Evolutionary conservation across 2,888 invertebrate species (phyloP).

Genomic region (Caenorhabditis imperialis): DNA sequence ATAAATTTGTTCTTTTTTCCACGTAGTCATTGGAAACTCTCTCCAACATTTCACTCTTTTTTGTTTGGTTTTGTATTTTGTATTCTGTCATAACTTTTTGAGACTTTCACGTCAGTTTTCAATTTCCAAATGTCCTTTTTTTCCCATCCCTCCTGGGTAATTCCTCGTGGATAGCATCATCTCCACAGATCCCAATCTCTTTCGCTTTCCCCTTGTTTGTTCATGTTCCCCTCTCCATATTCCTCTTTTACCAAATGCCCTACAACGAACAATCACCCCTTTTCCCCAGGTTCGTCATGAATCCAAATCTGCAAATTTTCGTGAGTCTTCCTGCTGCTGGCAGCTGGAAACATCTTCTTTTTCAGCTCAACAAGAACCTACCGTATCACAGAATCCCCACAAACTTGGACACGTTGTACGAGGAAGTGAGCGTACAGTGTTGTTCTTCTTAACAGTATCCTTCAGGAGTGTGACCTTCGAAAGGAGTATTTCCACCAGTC

Average conservation of each 20-base stretch:
- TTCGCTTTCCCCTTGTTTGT: neutral
- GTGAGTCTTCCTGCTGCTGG: slow-evolving; percentile 14
- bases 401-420: slow-evolving; percentile 20
- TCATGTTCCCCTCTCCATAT: neutral
- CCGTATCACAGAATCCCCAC: slow-evolving; percentile 22
- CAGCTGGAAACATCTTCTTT: neutral
- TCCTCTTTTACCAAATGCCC: slow-evolving; percentile 3
- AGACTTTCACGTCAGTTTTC: no score
- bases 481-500: slow-evolving; percentile 22
- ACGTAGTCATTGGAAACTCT: no score
- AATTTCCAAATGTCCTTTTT: no score
- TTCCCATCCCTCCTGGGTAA: no score
- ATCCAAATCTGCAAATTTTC: slow-evolving; percentile 41
- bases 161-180: neutral
- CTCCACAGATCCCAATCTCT: no score
- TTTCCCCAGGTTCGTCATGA: slow-evolving; percentile 37
- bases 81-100: no score
- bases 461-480: slow-evolving; percentile 20
- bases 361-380: slow-evolving; percentile 25
- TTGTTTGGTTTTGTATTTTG: no score
- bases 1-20: no score
- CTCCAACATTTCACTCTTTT: no score
- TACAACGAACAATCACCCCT: slow-evolving; percentile 22
- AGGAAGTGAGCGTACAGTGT: no score
- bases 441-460: no score